Evolutionary conservation across 2,113 vertebrate species (phyloP).

Genomic region (Hydrolagus affinis): DNA sequence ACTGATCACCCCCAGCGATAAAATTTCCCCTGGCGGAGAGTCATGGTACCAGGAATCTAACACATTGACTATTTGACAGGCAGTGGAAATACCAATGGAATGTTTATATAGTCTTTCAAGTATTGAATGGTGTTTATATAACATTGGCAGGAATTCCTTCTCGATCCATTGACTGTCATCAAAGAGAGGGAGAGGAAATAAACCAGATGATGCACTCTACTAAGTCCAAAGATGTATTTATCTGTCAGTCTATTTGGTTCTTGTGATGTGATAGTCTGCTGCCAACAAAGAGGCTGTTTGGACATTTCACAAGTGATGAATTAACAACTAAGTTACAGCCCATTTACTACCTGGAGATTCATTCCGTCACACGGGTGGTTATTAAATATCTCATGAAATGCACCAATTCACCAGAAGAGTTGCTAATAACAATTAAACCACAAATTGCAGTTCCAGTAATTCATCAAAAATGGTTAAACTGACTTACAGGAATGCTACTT

Average conservation of each 20-base stretch:
- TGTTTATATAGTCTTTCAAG: constrained; percentile 40
- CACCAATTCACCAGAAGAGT: too few relatives aligned
- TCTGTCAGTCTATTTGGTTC: too few relatives aligned
- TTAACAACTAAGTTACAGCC: neutral
- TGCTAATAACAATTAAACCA: too few relatives aligned
- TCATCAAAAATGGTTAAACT: too few relatives aligned
- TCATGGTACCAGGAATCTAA: constrained; percentile 68
- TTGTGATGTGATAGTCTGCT: neutral
- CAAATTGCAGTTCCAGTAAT: too few relatives aligned
- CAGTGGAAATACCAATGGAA: constrained; percentile 50
- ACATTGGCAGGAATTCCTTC: constrained; percentile 52
- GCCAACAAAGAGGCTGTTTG: neutral
- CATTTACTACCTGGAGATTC: neutral
- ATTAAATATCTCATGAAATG: too few relatives aligned
- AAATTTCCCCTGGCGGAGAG: constrained; percentile 51
- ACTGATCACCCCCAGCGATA: constrained; percentile 71
- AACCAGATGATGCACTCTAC: neutral
- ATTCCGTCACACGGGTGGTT: too few relatives aligned
- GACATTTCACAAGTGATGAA: neutral
- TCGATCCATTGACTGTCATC: constrained; percentile 63
- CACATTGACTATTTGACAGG: constrained; percentile 56
- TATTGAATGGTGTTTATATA: constrained; percentile 39
- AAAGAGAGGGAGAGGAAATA: constrained; percentile 14
- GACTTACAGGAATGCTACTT: too few relatives aligned
- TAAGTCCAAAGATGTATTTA: neutral